A percentile compares a stretch with the other conserved stretches of the same genome.
phyloP scores from a whole-genome alignment of 2,888 invertebrate genomes.

The Amblyjoppa fuscipennis region DNA sequence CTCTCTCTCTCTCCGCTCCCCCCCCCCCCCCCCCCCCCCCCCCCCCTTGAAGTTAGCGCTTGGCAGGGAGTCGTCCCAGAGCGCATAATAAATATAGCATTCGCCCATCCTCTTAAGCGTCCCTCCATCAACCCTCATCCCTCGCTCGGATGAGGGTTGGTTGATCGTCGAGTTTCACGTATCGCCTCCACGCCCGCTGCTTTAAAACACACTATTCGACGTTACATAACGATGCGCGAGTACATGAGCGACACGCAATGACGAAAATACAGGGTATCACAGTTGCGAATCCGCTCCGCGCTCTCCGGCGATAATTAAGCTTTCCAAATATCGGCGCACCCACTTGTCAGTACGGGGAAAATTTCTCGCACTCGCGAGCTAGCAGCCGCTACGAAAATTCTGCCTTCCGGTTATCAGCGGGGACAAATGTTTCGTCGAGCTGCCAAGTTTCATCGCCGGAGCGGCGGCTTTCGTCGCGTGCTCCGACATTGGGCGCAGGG shows the following conservation, averaged over 20 bases:
- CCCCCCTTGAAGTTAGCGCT: neutral
- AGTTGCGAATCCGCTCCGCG: neutral
- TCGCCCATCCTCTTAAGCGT: neutral
- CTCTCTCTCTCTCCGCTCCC: conserved; percentile 20
- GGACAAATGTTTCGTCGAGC: neutral
- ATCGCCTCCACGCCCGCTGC: neutral
- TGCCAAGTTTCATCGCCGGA: neutral
- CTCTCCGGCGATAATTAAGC: neutral
- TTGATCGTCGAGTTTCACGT: neutral
- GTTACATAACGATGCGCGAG: neutral
- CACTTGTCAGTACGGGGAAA: neutral
- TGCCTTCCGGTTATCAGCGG: neutral
- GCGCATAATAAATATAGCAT: neutral
- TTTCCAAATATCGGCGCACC: neutral
- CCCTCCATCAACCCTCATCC: too few relatives aligned
- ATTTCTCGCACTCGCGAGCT: neutral
- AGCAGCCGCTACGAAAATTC: neutral
- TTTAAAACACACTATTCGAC: neutral
- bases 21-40: conserved; percentile 11
- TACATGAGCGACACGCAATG: neutral
- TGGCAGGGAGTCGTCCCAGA: neutral
- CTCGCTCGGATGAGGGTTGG: neutral
- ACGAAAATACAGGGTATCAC: neutral
- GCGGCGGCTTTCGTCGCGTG: neutral
- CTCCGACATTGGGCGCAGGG: too few relatives aligned